Evolutionary conservation across 2,797 vertebrate species (phyloP).

Genomic region (Antrozous pallidus): DNA sequence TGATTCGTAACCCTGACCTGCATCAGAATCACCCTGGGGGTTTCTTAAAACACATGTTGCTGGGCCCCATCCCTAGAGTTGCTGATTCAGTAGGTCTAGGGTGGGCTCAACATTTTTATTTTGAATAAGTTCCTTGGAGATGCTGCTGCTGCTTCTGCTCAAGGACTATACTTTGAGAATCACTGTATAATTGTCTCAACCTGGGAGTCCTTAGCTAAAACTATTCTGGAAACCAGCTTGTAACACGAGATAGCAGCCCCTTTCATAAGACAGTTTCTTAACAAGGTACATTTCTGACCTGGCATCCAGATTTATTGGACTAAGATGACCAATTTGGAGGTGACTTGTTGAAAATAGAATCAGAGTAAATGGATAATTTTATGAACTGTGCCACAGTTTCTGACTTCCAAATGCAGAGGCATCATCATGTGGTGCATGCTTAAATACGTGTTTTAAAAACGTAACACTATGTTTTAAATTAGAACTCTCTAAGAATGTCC

Average conservation of each 20-base stretch:
- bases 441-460: slow-evolving; percentile 1
- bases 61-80: not conserved
- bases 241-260: not conserved
- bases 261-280: not conserved
- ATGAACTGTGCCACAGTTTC: not conserved
- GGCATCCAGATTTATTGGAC: not conserved
- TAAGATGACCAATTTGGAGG: not conserved
- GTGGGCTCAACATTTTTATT: not conserved
- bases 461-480: not conserved
- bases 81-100: not conserved
- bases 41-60: not conserved
- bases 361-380: not conserved
- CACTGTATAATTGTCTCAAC: not conserved
- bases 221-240: not conserved
- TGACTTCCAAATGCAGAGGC: not conserved
- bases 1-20: not conserved
- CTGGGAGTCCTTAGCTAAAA: not conserved
- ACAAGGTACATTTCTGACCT: not conserved
- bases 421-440: not conserved
- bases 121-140: not conserved
- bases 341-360: not conserved
- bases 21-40: not conserved
- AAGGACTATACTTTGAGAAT: not conserved
- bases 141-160: not conserved
- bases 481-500: not conserved